These are phyloP conservation scores for Lysandra coridon DNA, from an alignment of 2,888 invertebrate species.

Conservation along the genomic window DNA sequence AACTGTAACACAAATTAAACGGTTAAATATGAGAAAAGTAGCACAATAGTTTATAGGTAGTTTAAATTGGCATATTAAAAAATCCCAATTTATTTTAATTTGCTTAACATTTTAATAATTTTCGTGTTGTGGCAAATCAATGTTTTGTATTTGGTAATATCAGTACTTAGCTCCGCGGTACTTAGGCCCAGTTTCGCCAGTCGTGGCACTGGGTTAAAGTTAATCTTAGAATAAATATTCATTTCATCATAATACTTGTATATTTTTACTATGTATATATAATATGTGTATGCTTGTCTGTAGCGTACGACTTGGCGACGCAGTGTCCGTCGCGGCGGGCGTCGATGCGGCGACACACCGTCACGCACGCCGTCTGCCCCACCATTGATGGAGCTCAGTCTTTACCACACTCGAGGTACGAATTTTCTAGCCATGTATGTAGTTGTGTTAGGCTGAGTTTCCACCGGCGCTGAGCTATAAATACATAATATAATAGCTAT, in stretches of 20 bases:
- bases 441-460: no score
- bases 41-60: no score
- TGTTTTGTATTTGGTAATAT: neutral
- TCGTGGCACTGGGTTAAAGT: no score
- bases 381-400: slow-evolving; percentile 81
- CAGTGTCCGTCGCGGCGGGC: slow-evolving; percentile 87
- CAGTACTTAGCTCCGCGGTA: no score
- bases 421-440: no score
- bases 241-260: no score
- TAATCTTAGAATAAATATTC: no score
- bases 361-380: slow-evolving; percentile 77
- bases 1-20: neutral
- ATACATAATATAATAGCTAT: no score
- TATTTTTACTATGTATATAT: neutral
- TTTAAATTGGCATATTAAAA: neutral
- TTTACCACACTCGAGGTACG: slow-evolving; percentile 85
- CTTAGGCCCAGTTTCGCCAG: no score
- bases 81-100: neutral
- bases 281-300: slow-evolving; percentile 36
- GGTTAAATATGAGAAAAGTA: neutral
- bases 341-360: slow-evolving; percentile 85
- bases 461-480: no score
- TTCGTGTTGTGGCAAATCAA: neutral
- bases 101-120: neutral
- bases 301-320: slow-evolving; percentile 91